Percentiles rank a stretch among this genome's conserved stretches.
phyloP scores from a whole-genome alignment of 2,888 invertebrate genomes.

The Scaptodrosophila latifasciaeformis region DNA sequence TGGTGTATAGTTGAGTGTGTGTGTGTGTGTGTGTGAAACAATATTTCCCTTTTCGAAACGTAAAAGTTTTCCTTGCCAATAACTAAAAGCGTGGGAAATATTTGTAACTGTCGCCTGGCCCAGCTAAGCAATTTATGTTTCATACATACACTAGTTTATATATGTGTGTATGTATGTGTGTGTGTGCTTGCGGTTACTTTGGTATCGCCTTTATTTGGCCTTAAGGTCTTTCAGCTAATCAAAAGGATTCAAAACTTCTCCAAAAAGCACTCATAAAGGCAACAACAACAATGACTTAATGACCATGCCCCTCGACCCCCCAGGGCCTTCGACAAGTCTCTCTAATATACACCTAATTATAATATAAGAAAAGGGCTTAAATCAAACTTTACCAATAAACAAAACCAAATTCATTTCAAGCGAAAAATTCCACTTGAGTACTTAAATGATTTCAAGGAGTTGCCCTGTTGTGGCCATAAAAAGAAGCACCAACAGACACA shows the following conservation, averaged over 20 bases:
- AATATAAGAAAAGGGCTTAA: conserved; percentile 37
- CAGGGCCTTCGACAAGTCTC: too few relatives aligned
- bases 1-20: background rate
- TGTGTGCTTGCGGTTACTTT: background rate
- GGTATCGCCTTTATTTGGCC: conserved; percentile 18
- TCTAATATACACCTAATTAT: conserved; percentile 47
- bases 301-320: too few relatives aligned
- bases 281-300: background rate
- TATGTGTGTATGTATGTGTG: background rate
- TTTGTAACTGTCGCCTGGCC: background rate
- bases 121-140: background rate
- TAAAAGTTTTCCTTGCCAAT: background rate
- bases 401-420: conserved; percentile 12
- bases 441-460: conserved; percentile 16
- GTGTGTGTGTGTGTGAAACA: background rate
- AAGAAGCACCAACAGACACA: background rate
- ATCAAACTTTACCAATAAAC: conserved; percentile 44
- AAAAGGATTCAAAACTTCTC: conserved; percentile 26
- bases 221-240: conserved; percentile 31
- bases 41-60: background rate
- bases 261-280: conserved; percentile 13
- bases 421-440: conserved; percentile 30
- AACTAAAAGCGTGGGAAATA: background rate
- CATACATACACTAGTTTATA: background rate
- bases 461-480: background rate